phyloP scores from a whole-genome alignment of 2,113 vertebrate genomes.

The Tragelaphus imberbis region DNA sequence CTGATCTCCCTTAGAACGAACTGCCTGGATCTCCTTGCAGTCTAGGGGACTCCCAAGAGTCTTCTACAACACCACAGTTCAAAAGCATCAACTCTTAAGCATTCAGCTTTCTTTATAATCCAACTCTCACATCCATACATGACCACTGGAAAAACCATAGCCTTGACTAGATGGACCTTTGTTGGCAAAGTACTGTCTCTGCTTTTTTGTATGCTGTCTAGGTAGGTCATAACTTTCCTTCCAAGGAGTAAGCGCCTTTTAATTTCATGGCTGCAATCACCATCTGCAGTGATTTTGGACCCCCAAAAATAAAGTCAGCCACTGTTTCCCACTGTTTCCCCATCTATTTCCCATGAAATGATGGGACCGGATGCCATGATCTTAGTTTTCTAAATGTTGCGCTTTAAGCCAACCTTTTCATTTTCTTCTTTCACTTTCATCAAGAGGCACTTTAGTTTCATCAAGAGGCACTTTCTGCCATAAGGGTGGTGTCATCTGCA shows the following conservation, averaged over 20 bases:
- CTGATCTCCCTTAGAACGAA: accelerated
- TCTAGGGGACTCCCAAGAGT: neutral
- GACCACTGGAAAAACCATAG: neutral
- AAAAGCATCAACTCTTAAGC: neutral
- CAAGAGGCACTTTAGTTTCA: neutral
- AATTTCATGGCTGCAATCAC: neutral
- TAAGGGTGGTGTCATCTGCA: neutral
- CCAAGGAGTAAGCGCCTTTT: neutral
- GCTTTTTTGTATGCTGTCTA: neutral
- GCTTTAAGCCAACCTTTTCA: neutral
- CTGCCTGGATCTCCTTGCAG: neutral
- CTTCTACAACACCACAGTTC: neutral
- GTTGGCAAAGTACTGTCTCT: neutral
- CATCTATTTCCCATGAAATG: neutral
- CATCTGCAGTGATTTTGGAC: neutral
- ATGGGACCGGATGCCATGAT: neutral
- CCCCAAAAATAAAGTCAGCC: neutral
- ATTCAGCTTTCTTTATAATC: neutral
- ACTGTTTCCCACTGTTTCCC: neutral
- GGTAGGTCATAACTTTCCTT: neutral
- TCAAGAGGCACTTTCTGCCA: neutral
- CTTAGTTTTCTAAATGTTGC: neutral
- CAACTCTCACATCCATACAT: neutral
- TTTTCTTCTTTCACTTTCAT: neutral
- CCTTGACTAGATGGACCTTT: neutral